phyloP scores from a whole-genome alignment of 2,888 invertebrate species.

The Hypomecis punctinalis region DNA sequence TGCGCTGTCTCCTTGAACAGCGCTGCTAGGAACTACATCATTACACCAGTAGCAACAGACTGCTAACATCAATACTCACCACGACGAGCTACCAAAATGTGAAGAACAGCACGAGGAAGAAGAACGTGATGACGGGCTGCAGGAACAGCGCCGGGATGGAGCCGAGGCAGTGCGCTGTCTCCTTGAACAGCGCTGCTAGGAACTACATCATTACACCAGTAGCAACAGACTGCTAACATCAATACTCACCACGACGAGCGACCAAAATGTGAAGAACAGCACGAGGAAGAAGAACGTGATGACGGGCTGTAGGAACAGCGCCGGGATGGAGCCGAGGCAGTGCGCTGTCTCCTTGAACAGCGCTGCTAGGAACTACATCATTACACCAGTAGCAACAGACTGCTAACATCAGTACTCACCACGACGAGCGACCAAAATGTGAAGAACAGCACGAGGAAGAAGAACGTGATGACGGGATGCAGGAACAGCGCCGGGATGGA shows the following conservation, averaged over 20 bases:
- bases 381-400: not conserved
- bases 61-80: slow-evolving; percentile 77
- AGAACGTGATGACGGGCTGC: slow-evolving; percentile 93
- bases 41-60: not conserved
- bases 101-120: slow-evolving; percentile 91
- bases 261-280: slow-evolving; percentile 94
- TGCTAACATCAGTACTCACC: slow-evolving; percentile 77
- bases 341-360: too few relatives aligned
- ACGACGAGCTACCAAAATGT: slow-evolving; percentile 94
- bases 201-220: not conserved
- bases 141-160: slow-evolving; percentile 93
- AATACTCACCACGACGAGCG: slow-evolving; percentile 90
- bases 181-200: too few relatives aligned
- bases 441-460: slow-evolving; percentile 91
- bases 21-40: too few relatives aligned
- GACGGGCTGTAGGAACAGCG: slow-evolving; percentile 93
- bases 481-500: slow-evolving; percentile 93
- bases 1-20: slow-evolving; percentile 93
- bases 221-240: not conserved
- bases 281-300: slow-evolving; percentile 92
- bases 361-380: too few relatives aligned
- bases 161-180: slow-evolving; percentile 56
- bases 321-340: slow-evolving; percentile 88
- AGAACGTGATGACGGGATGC: slow-evolving; percentile 93
- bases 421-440: slow-evolving; percentile 94